A percentile compares a stretch with the other conserved stretches of the same genome.
Evolutionary conservation across 2,888 invertebrate genomes (phyloP).

Genomic region (Nemotelus pantherinus): DNA sequence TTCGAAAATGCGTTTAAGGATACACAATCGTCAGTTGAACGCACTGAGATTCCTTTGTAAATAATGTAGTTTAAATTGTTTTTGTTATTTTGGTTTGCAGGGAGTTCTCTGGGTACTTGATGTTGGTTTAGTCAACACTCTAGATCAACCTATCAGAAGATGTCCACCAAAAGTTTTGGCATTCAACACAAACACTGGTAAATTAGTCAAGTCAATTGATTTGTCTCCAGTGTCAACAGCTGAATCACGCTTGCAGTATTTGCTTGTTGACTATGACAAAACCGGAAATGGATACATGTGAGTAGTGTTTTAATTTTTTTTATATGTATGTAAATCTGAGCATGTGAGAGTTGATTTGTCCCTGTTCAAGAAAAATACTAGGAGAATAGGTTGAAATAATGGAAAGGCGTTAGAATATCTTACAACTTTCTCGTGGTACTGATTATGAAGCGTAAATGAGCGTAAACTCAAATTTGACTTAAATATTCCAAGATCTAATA

Average conservation of each 20-base stretch:
- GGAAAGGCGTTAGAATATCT: too few species aligned
- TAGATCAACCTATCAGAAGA: slow-evolving; percentile 69
- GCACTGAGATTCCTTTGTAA: neutral
- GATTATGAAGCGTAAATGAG: too few species aligned
- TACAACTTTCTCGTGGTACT: too few species aligned
- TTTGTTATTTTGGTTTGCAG: slow-evolving; percentile 53
- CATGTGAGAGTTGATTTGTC: too few species aligned
- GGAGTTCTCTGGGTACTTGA: slow-evolving; percentile 72
- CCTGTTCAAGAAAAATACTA: too few species aligned
- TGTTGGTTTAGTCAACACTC: slow-evolving; percentile 69
- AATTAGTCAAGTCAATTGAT: slow-evolving; percentile 70
- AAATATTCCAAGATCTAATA: too few species aligned
- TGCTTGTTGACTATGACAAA: slow-evolving; percentile 69
- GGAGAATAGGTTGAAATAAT: too few species aligned
- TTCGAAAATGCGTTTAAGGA: neutral
- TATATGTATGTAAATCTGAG: too few species aligned
- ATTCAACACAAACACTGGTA: slow-evolving; percentile 68
- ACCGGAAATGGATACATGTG: slow-evolving; percentile 66
- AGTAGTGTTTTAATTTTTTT: slow-evolving; percentile 54
- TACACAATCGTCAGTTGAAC: neutral
- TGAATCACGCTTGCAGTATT: slow-evolving; percentile 69
- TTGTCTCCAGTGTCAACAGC: slow-evolving; percentile 66
- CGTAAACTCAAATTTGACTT: too few species aligned
- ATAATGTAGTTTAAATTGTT: slow-evolving; percentile 18
- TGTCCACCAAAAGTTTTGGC: slow-evolving; percentile 72